Base-by-base conservation (phyloP, 1,140 invertebrate species). In the Sycobia sp. region DNA sequence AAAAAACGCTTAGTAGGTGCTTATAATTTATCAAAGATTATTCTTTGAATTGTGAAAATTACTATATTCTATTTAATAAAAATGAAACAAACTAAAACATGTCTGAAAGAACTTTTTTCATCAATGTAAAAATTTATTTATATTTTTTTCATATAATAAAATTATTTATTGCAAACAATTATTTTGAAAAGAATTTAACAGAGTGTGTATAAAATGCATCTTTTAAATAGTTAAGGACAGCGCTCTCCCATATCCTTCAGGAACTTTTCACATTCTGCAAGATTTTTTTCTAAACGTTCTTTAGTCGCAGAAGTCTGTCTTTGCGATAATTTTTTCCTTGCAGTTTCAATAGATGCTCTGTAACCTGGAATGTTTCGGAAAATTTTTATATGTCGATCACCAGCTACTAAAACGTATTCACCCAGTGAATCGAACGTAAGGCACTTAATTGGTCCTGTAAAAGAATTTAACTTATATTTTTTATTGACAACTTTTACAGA, bases 351-450 rank as follows among this genome's bases (percentile, higher is more conserved):
- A 1, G 84, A 86, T 13, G 88, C 88, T 65, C 85, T 81, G 70
- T 90, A 90, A 7, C 92, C 92, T 60, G 90, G 86, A 10, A 95
- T 84, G 71, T 96, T 95, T 70, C 91, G 87, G 67, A 95, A 89
- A 18, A 96, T 85, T 47, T 89, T 84, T 14, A 95, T 87, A 41
- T 88, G 88, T 58, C 86, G 88, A 70, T 94, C 91, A 13, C 90
- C 91, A 51, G 87, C 83, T 2, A 88, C 87, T 57, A 92, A 83
- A n/a, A 96, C 70, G 73, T 87, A 90, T 70, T 90, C 88, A 18
- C 89, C 89, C 51, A 85, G 80, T 23, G 88, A 83, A 73, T 94
- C 90, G 76, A 95, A 95, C 20, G 80, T 70, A 43, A 95, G 76
- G 62, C 85, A 81, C 29, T 82, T 86, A 58, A 95, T 88, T 20